A percentile compares a stretch with the other conserved stretches of the same genome.
phyloP scores from a whole-genome alignment of 2,113 vertebrate species.

The Labrus mixtus region DNA sequence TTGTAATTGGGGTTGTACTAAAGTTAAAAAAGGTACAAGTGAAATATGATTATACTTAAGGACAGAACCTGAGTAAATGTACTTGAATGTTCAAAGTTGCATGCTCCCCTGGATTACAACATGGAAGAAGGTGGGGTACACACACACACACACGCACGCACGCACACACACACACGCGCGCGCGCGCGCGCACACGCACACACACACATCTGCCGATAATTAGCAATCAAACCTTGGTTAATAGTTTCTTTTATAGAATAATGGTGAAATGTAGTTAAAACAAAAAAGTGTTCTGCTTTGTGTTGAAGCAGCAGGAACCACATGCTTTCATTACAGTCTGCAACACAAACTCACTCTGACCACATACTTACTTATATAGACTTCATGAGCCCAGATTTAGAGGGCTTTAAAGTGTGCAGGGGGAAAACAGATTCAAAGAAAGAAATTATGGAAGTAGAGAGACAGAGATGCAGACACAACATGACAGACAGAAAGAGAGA shows the following conservation, averaged over 20 bases:
- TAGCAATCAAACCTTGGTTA: constrained; percentile 58
- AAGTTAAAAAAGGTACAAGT: too few relatives aligned
- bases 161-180: too few relatives aligned
- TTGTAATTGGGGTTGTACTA: too few relatives aligned
- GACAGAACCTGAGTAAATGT: constrained; percentile 12
- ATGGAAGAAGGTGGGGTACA: too few relatives aligned
- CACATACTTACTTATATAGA: constrained; percentile 57
- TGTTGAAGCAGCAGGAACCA: constrained; percentile 54
- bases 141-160: too few relatives aligned
- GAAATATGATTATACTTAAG: too few relatives aligned
- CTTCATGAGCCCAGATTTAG: constrained; percentile 48
- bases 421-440: constrained; percentile 23
- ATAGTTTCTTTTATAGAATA: constrained; percentile 64
- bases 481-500: constrained; percentile 16
- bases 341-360: constrained; percentile 51
- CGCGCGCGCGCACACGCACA: neutral
- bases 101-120: too few relatives aligned
- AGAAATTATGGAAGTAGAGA: constrained; percentile 34
- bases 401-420: constrained; percentile 21
- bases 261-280: constrained; percentile 52
- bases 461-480: constrained; percentile 5
- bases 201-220: constrained; percentile 69
- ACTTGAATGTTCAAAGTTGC: too few relatives aligned
- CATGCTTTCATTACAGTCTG: constrained; percentile 54
- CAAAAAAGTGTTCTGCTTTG: constrained; percentile 56